phyloP scores from a whole-genome alignment of 2,888 invertebrate genomes.

The Cataglyphis cursor region DNA sequence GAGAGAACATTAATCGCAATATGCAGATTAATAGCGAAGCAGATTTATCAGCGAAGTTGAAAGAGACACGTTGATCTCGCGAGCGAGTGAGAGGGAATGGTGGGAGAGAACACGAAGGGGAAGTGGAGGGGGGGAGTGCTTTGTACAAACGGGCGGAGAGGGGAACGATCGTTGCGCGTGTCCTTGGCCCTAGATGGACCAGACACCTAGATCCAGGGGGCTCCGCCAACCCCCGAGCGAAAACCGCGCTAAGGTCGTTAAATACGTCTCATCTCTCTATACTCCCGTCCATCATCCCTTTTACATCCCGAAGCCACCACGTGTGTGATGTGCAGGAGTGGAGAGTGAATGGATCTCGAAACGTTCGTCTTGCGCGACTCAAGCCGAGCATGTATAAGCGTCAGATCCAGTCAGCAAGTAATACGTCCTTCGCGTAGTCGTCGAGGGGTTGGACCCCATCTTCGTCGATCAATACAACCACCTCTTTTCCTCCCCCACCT shows the following conservation, averaged over 20 bases:
- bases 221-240: constrained; percentile 54
- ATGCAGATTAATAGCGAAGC: constrained; percentile 36
- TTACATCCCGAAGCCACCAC: not conserved
- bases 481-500: not conserved
- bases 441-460: constrained; percentile 80
- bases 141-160: constrained; percentile 3
- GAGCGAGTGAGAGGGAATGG: not conserved
- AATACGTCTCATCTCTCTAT: constrained; percentile 7
- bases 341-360: constrained; percentile 26
- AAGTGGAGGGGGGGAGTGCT: not conserved
- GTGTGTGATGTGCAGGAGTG: too few relatives aligned
- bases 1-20: not conserved
- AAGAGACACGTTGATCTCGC: not conserved
- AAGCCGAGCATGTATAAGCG: constrained; percentile 50
- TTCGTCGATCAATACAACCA: constrained; percentile 83
- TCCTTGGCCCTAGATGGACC: constrained; percentile 66
- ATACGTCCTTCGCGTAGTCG: constrained; percentile 74
- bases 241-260: constrained; percentile 36
- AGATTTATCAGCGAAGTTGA: not conserved
- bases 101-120: not conserved
- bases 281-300: not conserved
- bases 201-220: constrained; percentile 50
- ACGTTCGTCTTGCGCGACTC: constrained; percentile 43
- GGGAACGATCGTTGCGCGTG: constrained; percentile 51
- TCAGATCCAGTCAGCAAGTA: constrained; percentile 78